A percentile compares a stretch with the other conserved stretches of the same genome.
Conservation (phyloP, 2,888 invertebrate species). For the Physocephala rufipes region DNA sequence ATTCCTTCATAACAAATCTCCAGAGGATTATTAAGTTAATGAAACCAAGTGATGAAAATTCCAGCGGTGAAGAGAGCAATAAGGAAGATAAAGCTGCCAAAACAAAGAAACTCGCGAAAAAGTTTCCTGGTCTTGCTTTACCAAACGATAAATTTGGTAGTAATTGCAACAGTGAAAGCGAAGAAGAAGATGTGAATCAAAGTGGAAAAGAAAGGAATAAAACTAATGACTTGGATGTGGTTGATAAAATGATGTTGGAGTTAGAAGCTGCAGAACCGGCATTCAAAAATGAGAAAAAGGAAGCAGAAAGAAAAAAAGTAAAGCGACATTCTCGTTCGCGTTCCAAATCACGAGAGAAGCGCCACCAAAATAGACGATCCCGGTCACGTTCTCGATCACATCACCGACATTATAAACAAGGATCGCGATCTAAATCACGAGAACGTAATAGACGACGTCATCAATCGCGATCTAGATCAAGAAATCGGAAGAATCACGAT, state of each 20-base stretch:
- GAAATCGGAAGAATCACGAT: slow-evolving; percentile 49
- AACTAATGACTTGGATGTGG: slow-evolving; percentile 56
- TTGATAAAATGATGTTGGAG: slow-evolving; percentile 86
- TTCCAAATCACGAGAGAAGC: slow-evolving; percentile 44
- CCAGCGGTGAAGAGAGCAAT: slow-evolving; percentile 32
- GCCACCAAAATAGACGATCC: slow-evolving; percentile 49
- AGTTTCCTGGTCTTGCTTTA: slow-evolving; percentile 84
- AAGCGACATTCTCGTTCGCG: slow-evolving; percentile 44
- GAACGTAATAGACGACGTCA: slow-evolving; percentile 46
- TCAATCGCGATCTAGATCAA: slow-evolving; percentile 48
- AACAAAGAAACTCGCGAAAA: slow-evolving; percentile 71
- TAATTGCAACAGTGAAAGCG: slow-evolving; percentile 36
- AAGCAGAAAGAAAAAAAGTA: slow-evolving; percentile 48
- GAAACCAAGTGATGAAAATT: slow-evolving; percentile 70
- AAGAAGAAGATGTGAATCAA: slow-evolving; percentile 52
- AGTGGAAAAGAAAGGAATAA: slow-evolving; percentile 65
- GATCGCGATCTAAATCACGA: slow-evolving; percentile 27
- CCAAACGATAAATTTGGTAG: slow-evolving; percentile 73
- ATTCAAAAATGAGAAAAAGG: slow-evolving; percentile 51
- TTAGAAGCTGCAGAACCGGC: slow-evolving; percentile 84
- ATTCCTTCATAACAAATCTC: slow-evolving; percentile 93
- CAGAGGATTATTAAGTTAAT: slow-evolving; percentile 95
- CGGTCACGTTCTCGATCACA: slow-evolving; percentile 39
- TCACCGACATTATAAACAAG: slow-evolving; percentile 40
- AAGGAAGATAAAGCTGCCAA: slow-evolving; percentile 50